Evolutionary conservation across 2,113 vertebrate genomes (phyloP), one percentile per base, ranked within the genome.

Genomic region (Electrona antarctica): DNA sequence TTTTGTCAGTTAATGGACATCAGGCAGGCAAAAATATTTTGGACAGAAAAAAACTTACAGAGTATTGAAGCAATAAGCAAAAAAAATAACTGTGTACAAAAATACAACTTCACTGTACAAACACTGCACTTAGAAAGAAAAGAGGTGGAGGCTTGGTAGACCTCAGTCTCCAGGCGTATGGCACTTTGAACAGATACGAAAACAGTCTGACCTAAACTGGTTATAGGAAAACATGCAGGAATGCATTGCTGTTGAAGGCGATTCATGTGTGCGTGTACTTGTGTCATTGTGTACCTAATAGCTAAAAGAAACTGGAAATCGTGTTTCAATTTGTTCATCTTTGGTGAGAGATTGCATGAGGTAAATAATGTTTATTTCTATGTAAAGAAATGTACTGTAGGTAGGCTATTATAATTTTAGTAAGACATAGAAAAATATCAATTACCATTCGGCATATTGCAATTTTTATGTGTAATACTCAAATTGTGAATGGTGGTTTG

Each of bases 21-120:
- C 14, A 56, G 64, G 80, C 79, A 87, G 74, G 82, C 78, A 76
- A 60, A 61, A 28, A 61, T 50, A 33, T 65, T 59, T 66, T 59
- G 71, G 61, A 65, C 78, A 82, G 75, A 85, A 80, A 65, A 41
- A 41, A 41, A 79, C 70, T 72, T 86, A 62, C 49, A 81, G 29
- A 56, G 45, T 1, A 80, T 66, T 84, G 75, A 84, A 82, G 78
- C 83, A 60, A 54, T 54, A 78, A 80, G 81, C 82, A 62, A 64
- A 80, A 87, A 86, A 41, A 87, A 81, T 66, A 79, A 41, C 69
- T 80, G 72, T 85, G 80, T 89, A 86, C 87, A 90, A 90, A 91
- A 90, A 90, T 89, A 92, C 88, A 78, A 85, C 75, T 69, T 88
- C 82, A 89, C 85, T 80, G 79, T 89, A 88, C 79, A 87, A 88